Evolutionary conservation across 1,140 invertebrate genomes (phyloP).

Genomic region (Temnothorax curvispinosus): DNA sequence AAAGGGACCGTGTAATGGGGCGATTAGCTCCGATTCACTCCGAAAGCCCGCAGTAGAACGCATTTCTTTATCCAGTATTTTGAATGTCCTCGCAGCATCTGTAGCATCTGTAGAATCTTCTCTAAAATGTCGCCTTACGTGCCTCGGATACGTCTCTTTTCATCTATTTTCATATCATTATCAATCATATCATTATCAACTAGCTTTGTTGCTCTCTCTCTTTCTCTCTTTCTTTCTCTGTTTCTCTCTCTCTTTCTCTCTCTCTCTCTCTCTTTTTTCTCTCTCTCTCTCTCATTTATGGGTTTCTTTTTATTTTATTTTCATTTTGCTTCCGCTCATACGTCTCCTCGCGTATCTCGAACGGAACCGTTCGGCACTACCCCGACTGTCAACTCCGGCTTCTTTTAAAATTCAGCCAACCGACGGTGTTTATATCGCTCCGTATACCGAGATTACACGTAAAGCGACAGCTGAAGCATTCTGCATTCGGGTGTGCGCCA

Average conservation of each 20-base stretch:
- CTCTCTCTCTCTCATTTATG: neutral
- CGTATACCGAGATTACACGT: conserved; percentile 1
- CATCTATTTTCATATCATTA: neutral
- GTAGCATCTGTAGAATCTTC: neutral
- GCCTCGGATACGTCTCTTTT: neutral
- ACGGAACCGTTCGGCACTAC: neutral
- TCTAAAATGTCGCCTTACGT: neutral
- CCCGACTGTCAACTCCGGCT: neutral
- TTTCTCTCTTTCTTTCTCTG: neutral
- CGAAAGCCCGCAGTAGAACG: neutral
- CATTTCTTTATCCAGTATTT: neutral
- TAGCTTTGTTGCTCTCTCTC: neutral
- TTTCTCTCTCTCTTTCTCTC: neutral
- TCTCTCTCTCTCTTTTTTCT: neutral
- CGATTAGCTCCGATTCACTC: neutral
- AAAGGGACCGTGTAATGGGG: neutral
- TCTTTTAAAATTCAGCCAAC: conserved; percentile 34
- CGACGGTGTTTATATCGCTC: neutral
- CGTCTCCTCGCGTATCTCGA: neutral
- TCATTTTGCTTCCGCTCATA: neutral
- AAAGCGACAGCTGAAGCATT: conserved; percentile 18
- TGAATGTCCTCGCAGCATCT: neutral
- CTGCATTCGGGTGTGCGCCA: neutral
- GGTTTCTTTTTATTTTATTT: neutral
- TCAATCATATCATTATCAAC: neutral